Evolutionary conservation across 2,113 vertebrate species (phyloP), one percentile per base, ranked within the genome.

Genomic region (Neodon shergylaensis): DNA sequence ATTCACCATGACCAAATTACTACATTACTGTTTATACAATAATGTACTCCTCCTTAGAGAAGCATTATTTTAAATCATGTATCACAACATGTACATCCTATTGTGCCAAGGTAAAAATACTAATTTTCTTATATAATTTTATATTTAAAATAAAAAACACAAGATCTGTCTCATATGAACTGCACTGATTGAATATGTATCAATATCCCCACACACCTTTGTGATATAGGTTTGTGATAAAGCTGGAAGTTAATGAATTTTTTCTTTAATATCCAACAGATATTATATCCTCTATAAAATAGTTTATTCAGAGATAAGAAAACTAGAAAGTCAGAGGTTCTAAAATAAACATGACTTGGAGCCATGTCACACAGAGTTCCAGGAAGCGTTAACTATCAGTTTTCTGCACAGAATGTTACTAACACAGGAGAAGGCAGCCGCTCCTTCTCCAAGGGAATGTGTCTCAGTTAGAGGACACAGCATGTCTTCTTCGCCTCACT

Each of bases 71-170:
- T 92, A 54, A 92, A 61, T 77, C 93, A 93, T 24, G 7, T 21
- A 36, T 73, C 21, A 92, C 81, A 21, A 91, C 42, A 74, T 89
- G 91, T 95, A 54, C 21, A 95, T 76, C 79, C 73, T 82, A 22
- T n/a, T 74, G 3, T 39, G 81, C 6, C 68, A 96, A 90, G 83
- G 16, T 68, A 90, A 77, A 86, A 58, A 58, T 21, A 58, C 58
- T 58, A 58, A 58, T 58, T 93, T 94, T 96, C n/a, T 61, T 91
- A 2, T 19, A 92, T 5, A 94, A 70, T 76, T 24, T 86, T 93
- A 90, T 94, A 90, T 74, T 95, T 44, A 83, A 94, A 95, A 91
- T 77, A 77, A 68, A 68, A 68, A 94, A 31, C 14, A 94, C 0
- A 92, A 82, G 73, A 19, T 6, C 11, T 87, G 10, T 54, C 6